Evolutionary conservation across 2,888 invertebrate species (phyloP).

Genomic region (Apodemia mormo): DNA sequence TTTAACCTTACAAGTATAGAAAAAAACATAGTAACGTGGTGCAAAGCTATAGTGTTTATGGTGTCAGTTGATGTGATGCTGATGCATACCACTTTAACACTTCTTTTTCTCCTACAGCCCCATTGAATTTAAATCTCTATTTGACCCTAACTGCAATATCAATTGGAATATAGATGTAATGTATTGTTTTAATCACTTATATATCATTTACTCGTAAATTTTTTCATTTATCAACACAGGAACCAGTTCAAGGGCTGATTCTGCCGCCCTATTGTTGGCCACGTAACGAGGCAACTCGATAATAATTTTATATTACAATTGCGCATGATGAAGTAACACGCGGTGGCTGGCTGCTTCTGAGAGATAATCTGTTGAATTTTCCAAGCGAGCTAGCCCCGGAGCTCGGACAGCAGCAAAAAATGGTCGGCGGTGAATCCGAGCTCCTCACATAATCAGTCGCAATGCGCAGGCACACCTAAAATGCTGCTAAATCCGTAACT

Average conservation of each 20-base stretch:
- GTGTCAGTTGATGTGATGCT: no score
- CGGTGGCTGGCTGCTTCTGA: slow-evolving; percentile 14
- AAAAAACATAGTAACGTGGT: no score
- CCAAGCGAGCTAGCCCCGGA: slow-evolving; percentile 38
- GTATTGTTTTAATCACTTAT: no score
- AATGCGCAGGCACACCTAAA: slow-evolving; percentile 41
- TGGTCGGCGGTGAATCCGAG: slow-evolving; percentile 47
- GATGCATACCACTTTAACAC: no score
- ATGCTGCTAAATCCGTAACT: slow-evolving; percentile 21
- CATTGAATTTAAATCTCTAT: no score
- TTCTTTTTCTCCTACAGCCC: no score
- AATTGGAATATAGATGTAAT: no score
- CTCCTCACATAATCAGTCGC: slow-evolving; percentile 61
- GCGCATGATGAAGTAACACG: not conserved
- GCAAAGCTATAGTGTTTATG: no score
- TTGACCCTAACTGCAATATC: no score
- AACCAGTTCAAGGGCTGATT: not conserved
- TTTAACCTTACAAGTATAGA: no score
- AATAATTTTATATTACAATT: not conserved
- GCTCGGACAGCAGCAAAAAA: slow-evolving; percentile 43
- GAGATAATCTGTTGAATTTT: slow-evolving; percentile 60
- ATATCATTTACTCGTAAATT: no score
- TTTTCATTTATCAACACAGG: no score
- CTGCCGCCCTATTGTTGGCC: not conserved
- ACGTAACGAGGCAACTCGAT: not conserved